Conservation (phyloP, 2,113 vertebrate genomes). For the Macroglossus sobrinus region DNA sequence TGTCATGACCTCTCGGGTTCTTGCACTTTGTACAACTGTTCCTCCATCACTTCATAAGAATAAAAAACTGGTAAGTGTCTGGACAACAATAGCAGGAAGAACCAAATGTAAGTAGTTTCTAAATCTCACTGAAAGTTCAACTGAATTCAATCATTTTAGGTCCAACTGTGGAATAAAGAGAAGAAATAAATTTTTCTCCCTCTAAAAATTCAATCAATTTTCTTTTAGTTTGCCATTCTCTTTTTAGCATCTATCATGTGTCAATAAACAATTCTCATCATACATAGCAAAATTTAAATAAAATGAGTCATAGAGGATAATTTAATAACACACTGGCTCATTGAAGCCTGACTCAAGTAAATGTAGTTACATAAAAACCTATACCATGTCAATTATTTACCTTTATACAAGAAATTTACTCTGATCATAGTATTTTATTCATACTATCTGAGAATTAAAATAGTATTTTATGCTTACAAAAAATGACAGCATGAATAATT, state of each 20-base stretch:
- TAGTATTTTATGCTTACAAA: neutral
- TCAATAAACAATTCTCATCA: neutral
- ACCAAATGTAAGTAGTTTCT: neutral
- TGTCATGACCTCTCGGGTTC: neutral
- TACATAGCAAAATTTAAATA: neutral
- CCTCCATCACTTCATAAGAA: neutral
- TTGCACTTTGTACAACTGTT: neutral
- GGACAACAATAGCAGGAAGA: neutral
- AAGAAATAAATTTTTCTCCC: neutral
- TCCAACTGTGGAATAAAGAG: neutral
- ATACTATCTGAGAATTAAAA: neutral
- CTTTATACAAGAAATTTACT: neutral
- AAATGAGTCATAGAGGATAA: neutral
- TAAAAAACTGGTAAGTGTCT: neutral
- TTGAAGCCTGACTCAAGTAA: neutral
- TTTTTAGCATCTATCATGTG: neutral
- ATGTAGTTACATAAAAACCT: neutral
- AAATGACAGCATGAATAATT: neutral
- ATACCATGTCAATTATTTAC: neutral
- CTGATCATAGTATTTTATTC: neutral
- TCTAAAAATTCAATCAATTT: slow-evolving; percentile 5
- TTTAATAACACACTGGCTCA: neutral
- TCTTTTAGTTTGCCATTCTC: neutral
- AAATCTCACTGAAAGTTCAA: neutral
- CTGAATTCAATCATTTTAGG: neutral